These are phyloP conservation scores for Thecophora atra DNA, from an alignment of 2,888 invertebrate genomes.

Conservation along the genomic window DNA sequence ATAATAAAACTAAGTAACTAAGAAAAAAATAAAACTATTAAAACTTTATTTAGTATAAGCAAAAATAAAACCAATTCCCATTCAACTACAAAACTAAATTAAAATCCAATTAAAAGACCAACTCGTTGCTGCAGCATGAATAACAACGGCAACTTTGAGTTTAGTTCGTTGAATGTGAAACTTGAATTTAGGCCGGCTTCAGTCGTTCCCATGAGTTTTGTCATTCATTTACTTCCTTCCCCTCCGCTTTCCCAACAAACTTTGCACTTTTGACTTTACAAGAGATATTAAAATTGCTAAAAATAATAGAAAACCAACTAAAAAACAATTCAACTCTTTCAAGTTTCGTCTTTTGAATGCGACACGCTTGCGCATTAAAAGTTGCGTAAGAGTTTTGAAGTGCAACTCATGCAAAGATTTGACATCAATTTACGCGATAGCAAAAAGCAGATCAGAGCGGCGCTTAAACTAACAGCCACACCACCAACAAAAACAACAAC, in stretches of 20 bases:
- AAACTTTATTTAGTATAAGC: too few species aligned
- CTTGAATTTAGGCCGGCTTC: too few species aligned
- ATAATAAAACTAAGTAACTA: too few species aligned
- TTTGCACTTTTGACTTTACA: slow-evolving; percentile 30
- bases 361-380: slow-evolving; percentile 30
- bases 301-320: background rate
- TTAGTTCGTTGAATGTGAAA: too few species aligned
- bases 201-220: background rate
- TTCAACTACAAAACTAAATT: too few species aligned
- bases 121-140: too few species aligned
- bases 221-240: background rate
- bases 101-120: background rate
- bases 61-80: too few species aligned
- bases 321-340: background rate
- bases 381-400: slow-evolving; percentile 30
- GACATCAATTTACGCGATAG: slow-evolving; percentile 34
- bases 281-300: background rate
- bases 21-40: too few species aligned
- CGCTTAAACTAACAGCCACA: background rate
- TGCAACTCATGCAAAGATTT: slow-evolving; percentile 30
- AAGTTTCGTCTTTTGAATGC: background rate
- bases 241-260: slow-evolving; percentile 9
- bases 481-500: background rate
- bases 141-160: too few species aligned
- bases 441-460: slow-evolving; percentile 12